phyloP scores from a whole-genome alignment of 1,140 invertebrate species.

The Brachionus calyciflorus region DNA sequence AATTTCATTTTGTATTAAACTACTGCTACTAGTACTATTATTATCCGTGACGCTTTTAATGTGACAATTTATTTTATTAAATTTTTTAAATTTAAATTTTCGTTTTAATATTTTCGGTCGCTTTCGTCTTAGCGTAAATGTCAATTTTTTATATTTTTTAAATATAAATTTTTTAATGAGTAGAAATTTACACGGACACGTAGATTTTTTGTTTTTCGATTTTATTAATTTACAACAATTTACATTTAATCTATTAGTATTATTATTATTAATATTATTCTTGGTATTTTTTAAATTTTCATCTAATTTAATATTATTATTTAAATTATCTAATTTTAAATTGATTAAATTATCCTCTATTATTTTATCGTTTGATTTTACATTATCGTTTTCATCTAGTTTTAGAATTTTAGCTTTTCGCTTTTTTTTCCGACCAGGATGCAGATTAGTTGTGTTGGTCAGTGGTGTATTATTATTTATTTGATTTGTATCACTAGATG shows the following conservation, averaged over 20 bases:
- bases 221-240: neutral
- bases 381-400: neutral
- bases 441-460: constrained; percentile 10
- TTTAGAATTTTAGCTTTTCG: neutral
- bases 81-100: too few relatives aligned
- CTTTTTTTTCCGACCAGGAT: neutral
- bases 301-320: neutral
- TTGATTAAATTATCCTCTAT: neutral
- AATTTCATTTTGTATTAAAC: neutral
- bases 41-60: neutral
- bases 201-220: too few relatives aligned
- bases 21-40: neutral
- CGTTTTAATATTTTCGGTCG: neutral
- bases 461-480: neutral
- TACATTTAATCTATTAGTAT: neutral
- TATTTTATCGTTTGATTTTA: neutral
- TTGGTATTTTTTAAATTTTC: constrained; percentile 34
- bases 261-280: too few relatives aligned
- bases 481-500: neutral
- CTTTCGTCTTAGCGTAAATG: neutral
- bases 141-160: neutral
- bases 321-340: neutral
- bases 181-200: neutral
- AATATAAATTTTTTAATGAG: neutral
- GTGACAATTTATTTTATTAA: too few relatives aligned